Percentiles rank a stretch among this genome's conserved stretches.
Evolutionary conservation across 2,888 invertebrate genomes (phyloP).

Genomic region (Drosophila kambysellisi): DNA sequence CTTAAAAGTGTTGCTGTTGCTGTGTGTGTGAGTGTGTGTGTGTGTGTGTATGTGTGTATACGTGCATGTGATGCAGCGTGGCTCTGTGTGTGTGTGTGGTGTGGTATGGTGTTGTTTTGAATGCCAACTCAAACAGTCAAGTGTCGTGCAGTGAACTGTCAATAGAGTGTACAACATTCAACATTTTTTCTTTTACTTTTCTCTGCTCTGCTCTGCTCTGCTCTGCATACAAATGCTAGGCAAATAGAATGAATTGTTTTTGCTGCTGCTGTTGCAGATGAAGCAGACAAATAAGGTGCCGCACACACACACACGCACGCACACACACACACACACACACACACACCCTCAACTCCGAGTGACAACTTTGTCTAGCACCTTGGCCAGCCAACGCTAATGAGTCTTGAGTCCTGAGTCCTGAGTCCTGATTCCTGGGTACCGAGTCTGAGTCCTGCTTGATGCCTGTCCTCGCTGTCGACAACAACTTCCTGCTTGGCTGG

Average conservation of each 20-base stretch:
- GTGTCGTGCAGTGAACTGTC: conserved; percentile 80
- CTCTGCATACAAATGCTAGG: conserved; percentile 53
- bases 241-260: conserved; percentile 53
- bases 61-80: conserved; percentile 2
- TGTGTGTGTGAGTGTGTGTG: conserved; percentile 19
- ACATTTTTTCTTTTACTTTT: background rate
- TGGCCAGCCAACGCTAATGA: conserved; percentile 66
- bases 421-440: background rate
- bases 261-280: conserved; percentile 53
- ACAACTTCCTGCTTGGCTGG: conserved; percentile 56
- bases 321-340: background rate
- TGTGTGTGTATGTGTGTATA: conserved; percentile 16
- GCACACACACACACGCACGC: conserved; percentile 16
- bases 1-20: conserved; percentile 59
- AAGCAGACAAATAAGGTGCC: conserved; percentile 61
- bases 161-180: conserved; percentile 70
- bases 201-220: conserved; percentile 3
- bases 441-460: conserved; percentile 9
- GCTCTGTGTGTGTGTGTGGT: conserved; percentile 16
- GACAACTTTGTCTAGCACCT: conserved; percentile 58
- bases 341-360: conserved; percentile 17
- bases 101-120: conserved; percentile 63
- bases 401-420: conserved; percentile 30
- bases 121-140: conserved; percentile 79
- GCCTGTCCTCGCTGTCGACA: conserved; percentile 23